Conservation (phyloP, 2,113 vertebrate species). For the Salvelinus fontinalis region DNA sequence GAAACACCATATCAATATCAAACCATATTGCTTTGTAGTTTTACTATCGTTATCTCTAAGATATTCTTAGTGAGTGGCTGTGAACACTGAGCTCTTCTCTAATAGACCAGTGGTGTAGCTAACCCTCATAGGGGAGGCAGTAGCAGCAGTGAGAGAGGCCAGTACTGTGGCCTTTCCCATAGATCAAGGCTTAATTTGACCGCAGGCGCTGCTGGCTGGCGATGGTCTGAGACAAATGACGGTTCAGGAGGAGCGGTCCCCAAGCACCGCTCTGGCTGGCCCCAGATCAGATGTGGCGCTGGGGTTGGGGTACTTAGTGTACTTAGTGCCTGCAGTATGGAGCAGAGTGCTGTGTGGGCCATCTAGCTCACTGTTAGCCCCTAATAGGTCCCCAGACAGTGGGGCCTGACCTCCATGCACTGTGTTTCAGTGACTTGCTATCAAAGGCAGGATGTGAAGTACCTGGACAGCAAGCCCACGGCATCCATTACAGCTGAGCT, state of each 20-base stretch:
- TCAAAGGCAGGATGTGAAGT: neutral
- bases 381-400: slow-evolving; percentile 74
- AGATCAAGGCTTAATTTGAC: slow-evolving; percentile 69
- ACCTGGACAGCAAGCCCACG: slow-evolving; percentile 33
- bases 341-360: slow-evolving; percentile 16
- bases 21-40: neutral
- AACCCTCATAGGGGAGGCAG: neutral
- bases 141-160: neutral
- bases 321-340: slow-evolving; percentile 55
- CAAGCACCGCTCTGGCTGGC: slow-evolving; percentile 33
- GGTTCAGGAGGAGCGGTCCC: slow-evolving; percentile 65
- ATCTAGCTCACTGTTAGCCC: slow-evolving; percentile 28
- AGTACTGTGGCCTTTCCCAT: slow-evolving; percentile 36
- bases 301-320: slow-evolving; percentile 32
- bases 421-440: neutral
- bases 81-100: neutral
- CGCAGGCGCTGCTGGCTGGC: slow-evolving; percentile 43
- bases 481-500: slow-evolving; percentile 48
- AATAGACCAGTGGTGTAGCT: neutral
- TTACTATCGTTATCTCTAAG: neutral
- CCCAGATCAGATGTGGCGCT: slow-evolving; percentile 39
- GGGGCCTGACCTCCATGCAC: slow-evolving; percentile 58
- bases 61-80: neutral
- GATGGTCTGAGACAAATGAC: slow-evolving; percentile 61
- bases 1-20: neutral